phyloP scores from a whole-genome alignment of 2,113 vertebrate genomes.

The Cervus canadensis region DNA sequence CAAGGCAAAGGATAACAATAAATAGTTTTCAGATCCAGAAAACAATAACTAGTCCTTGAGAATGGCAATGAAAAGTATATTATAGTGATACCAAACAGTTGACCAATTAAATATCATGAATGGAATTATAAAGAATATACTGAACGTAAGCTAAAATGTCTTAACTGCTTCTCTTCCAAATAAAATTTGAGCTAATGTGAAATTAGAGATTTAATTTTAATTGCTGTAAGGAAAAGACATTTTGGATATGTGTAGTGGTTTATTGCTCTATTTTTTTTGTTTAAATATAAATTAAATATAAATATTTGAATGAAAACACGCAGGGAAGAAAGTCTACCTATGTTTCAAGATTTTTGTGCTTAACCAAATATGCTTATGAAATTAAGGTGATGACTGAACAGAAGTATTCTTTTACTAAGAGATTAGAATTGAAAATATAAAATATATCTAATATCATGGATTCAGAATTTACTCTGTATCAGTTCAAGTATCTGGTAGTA shows the following conservation, averaged over 20 bases:
- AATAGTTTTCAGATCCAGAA: slow-evolving; percentile 48
- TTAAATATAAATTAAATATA: slow-evolving; percentile 25
- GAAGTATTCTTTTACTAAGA: slow-evolving; percentile 66
- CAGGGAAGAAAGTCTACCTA: neutral
- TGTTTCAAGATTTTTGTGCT: neutral
- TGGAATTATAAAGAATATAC: slow-evolving; percentile 21
- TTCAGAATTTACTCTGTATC: neutral
- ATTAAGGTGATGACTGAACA: neutral
- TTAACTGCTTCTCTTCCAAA: slow-evolving; percentile 43
- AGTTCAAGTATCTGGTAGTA: neutral
- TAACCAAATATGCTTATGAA: neutral
- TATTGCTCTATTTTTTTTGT: neutral
- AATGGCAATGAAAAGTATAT: slow-evolving; percentile 48
- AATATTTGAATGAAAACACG: neutral
- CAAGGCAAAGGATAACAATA: slow-evolving; percentile 65
- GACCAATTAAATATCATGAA: slow-evolving; percentile 34
- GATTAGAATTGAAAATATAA: slow-evolving; percentile 44
- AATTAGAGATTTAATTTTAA: neutral
- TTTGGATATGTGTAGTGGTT: neutral
- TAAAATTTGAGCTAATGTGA: neutral
- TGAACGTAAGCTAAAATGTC: neutral
- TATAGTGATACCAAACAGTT: slow-evolving; percentile 45
- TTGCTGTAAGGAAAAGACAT: neutral
- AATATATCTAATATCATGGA: neutral
- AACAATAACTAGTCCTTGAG: slow-evolving; percentile 65